Evolutionary conservation across 2,888 invertebrate species (phyloP), one percentile per base, ranked within the genome.

Genomic region (Nomada hirtipes): DNA sequence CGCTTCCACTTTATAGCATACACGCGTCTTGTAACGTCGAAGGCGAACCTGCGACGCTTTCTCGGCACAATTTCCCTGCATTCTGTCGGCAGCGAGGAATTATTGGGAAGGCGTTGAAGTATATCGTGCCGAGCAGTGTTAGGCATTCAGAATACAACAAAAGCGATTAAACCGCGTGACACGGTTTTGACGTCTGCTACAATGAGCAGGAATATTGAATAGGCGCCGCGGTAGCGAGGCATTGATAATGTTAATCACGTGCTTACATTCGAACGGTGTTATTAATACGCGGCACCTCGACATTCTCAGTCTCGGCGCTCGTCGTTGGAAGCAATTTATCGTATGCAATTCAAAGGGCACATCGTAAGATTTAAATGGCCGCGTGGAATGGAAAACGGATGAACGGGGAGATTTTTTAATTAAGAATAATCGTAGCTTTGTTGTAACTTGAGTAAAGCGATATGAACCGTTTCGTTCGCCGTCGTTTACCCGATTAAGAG

Each of bases 91-190:
- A 65, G 18, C 67, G 71, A 26, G 72, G 86, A 85, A 88, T 88
- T 88, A 88, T 86, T 78, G 86, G 85, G 75, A 78, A 73, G 67
- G 84, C 82, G 87, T 82, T 82, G 87, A 86, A 85, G 82, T 83
- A 85, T 70, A 82, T 60, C 64, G 71, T 63, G 29, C 60, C 50
- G 23, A 4, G 53, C 79, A 47, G 47, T 71, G 84, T 88, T 88
- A 82, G 77, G 81, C 85, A 76, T 73, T 68, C 73, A 76, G 13
- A 69, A 55, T 11, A 64, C 76, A 86, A 88, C 82, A 85, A 86
- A 81, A 83, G 68, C 80, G 86, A 85, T 88, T 88, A 88, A 86
- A 83, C 76, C 80, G 72, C 36, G 70, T 70, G 78, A 82, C 84
- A 75, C 77, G 76, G 81, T 79, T 76, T 59, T 65, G 72, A 79